These are phyloP conservation scores for Sitta carolinensis DNA, from an alignment of 2,797 vertebrate genomes.

Conservation along the genomic window DNA sequence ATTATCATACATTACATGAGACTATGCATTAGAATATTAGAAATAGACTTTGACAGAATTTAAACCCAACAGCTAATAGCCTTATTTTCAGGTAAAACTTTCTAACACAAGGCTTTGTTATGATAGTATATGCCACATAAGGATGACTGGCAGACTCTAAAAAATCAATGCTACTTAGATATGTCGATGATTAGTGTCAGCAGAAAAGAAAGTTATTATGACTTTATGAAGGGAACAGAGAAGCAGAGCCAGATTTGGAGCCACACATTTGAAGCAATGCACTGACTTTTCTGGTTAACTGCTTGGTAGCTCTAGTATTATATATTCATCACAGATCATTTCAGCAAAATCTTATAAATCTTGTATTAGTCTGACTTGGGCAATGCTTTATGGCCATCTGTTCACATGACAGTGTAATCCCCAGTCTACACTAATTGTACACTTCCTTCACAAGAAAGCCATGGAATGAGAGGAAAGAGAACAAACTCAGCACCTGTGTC, in stretches of 20 bases:
- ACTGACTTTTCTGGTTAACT: background rate
- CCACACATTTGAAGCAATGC: background rate
- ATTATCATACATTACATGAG: background rate
- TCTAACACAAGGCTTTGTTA: background rate
- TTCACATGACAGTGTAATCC: background rate
- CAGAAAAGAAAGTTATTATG: background rate
- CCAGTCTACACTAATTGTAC: background rate
- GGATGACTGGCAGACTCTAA: background rate
- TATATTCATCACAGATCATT: background rate
- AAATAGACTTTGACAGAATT: background rate
- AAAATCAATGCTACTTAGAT: conserved; percentile 22
- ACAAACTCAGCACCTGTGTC: background rate
- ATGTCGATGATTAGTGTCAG: background rate
- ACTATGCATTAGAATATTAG: background rate
- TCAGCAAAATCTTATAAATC: background rate
- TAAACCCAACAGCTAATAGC: background rate
- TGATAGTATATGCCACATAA: conserved; percentile 13
- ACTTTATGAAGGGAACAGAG: background rate
- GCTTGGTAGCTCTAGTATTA: background rate
- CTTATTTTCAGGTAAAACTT: conserved; percentile 48
- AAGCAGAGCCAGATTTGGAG: background rate
- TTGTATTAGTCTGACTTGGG: background rate
- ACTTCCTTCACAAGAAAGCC: background rate
- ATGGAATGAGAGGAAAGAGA: background rate
- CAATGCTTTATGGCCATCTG: background rate